A percentile compares a stretch with the other conserved stretches of the same genome.
phyloP scores from a whole-genome alignment of 1,140 invertebrate genomes.

The Drosophila mauritiana region DNA sequence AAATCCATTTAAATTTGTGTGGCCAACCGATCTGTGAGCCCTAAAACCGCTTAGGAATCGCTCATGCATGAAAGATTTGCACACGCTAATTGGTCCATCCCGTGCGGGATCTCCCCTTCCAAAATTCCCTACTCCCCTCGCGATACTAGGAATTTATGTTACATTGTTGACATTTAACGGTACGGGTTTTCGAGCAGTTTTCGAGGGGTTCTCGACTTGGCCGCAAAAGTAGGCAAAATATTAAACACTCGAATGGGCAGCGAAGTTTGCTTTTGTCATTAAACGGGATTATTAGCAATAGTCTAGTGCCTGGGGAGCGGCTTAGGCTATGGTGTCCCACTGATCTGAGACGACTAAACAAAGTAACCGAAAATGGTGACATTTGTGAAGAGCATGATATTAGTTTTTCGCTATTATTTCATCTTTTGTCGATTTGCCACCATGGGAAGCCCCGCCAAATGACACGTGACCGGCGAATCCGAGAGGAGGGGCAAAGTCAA shows the following conservation, averaged over 20 bases:
- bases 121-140: not conserved
- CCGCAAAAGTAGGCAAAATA: conserved; percentile 79
- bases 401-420: conserved; percentile 40
- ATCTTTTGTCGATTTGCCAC: conserved; percentile 11
- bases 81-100: conserved; percentile 71
- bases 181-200: conserved; percentile 47
- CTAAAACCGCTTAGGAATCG: conserved; percentile 72
- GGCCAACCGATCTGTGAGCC: conserved; percentile 17
- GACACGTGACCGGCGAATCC: conserved; percentile 47
- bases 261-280: conserved; percentile 61
- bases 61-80: conserved; percentile 72
- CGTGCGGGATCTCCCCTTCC: conserved; percentile 27
- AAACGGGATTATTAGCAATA: conserved; percentile 64
- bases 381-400: conserved; percentile 62
- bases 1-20: conserved; percentile 55
- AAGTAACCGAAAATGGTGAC: conserved; percentile 69
- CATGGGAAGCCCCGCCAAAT: conserved; percentile 67
- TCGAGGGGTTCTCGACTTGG: conserved; percentile 54
- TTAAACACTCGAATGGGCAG: conserved; percentile 56
- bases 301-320: conserved; percentile 44
- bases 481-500: conserved; percentile 54
- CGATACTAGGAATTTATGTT: conserved; percentile 11
- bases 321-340: conserved; percentile 36
- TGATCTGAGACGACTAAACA: conserved; percentile 7
- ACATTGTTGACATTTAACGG: conserved; percentile 59